Conservation (phyloP, 1,140 invertebrate genomes). For the Battus philenor region DNA sequence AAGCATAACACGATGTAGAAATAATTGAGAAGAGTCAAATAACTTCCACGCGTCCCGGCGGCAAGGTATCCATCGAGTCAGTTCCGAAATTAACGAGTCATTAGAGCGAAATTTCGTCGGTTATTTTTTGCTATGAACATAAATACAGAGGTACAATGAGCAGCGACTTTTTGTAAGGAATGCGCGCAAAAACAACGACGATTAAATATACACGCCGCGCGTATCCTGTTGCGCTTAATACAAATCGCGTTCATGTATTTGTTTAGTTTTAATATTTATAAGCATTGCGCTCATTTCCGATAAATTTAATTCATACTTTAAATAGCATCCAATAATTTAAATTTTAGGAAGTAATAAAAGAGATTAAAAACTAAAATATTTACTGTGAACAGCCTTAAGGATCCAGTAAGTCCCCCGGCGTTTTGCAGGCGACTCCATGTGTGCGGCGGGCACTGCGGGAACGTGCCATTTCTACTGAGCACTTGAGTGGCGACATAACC, state of each 20-base stretch:
- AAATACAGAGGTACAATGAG: conserved; percentile 56
- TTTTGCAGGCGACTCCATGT: conserved; percentile 61
- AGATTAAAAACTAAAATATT: conserved; percentile 35
- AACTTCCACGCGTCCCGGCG: too few species aligned
- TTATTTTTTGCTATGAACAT: conserved; percentile 54
- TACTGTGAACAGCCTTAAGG: conserved; percentile 58
- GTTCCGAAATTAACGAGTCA: conserved; percentile 59
- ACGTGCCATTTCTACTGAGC: conserved; percentile 68
- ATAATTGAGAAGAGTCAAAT: too few species aligned
- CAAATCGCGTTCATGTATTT: too few species aligned
- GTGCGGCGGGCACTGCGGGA: conserved; percentile 67
- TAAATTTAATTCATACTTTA: too few species aligned
- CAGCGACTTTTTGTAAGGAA: conserved; percentile 61
- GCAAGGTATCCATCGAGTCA: conserved; percentile 55
- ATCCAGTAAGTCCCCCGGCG: conserved; percentile 51
- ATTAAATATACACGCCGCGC: conserved; percentile 43
- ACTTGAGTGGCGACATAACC: conserved; percentile 69
- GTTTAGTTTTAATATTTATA: too few species aligned
- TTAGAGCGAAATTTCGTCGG: conserved; percentile 57
- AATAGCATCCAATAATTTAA: too few species aligned
- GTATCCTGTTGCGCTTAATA: conserved; percentile 50
- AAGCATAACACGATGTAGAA: too few species aligned
- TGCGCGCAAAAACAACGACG: conserved; percentile 59
- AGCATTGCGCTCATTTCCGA: too few species aligned
- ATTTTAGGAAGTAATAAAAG: conserved; percentile 1